Evolutionary conservation across 2,113 vertebrate species (phyloP).

Genomic region (Bufo bufo): DNA sequence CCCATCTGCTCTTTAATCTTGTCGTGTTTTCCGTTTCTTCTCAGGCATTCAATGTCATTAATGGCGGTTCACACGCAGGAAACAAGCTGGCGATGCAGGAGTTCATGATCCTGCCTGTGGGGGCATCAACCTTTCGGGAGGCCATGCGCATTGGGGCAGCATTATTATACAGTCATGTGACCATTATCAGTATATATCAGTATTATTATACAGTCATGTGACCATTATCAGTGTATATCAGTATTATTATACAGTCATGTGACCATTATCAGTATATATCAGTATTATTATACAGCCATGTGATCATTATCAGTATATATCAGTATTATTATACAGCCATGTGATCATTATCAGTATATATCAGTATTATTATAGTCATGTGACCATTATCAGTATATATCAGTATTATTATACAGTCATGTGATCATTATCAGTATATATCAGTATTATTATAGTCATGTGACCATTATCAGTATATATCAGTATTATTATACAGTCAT

Average conservation of each 20-base stretch:
- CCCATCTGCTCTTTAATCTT: neutral
- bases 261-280: neutral
- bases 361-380: neutral
- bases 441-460: neutral
- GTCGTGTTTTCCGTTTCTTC: neutral
- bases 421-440: neutral
- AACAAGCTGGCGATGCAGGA: slow-evolving; percentile 95
- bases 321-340: neutral
- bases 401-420: neutral
- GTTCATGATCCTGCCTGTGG: slow-evolving; percentile 91
- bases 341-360: neutral
- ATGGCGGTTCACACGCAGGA: slow-evolving; percentile 87
- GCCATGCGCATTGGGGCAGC: slow-evolving; percentile 87
- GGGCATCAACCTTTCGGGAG: slow-evolving; percentile 83
- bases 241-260: neutral
- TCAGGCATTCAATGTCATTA: slow-evolving; percentile 91
- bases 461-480: too few species aligned
- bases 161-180: neutral
- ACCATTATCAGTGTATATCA: neutral
- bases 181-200: neutral
- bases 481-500: neutral
- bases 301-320: neutral
- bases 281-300: neutral
- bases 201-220: neutral
- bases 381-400: neutral